phyloP scores from a whole-genome alignment of 2,797 vertebrate species.

The Danionella dracula region DNA sequence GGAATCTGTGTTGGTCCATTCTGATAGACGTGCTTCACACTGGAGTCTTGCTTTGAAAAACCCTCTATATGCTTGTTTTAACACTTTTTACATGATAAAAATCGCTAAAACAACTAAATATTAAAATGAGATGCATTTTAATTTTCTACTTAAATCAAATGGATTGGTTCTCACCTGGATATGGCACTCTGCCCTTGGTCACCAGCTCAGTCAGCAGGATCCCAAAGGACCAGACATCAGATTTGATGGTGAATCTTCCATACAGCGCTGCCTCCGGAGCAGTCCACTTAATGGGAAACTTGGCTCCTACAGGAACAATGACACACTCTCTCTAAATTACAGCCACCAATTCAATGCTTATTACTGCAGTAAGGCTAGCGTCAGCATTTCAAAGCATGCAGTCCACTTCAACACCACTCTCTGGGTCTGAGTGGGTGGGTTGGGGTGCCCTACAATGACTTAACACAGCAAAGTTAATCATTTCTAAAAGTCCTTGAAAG shows the following conservation, averaged over 20 bases:
- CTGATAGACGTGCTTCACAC: not conserved
- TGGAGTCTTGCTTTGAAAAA: not conserved
- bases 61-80: not conserved
- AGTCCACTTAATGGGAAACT: constrained; percentile 98
- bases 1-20: not conserved
- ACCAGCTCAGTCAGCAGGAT: constrained; percentile 94
- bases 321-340: constrained; percentile 11
- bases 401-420: not conserved
- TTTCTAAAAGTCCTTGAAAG: not conserved
- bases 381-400: constrained; percentile 12
- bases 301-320: constrained; percentile 75
- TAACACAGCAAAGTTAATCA: not conserved
- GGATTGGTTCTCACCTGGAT: constrained; percentile 80
- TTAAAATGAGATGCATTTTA: too few species aligned
- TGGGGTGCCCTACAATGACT: not conserved
- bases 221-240: constrained; percentile 96
- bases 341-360: not conserved
- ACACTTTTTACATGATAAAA: too few species aligned
- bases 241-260: constrained; percentile 96
- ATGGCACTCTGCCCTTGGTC: constrained; percentile 94
- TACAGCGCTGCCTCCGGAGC: constrained; percentile 92
- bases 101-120: too few species aligned
- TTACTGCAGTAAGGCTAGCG: constrained; percentile 2
- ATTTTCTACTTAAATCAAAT: not conserved
- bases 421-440: not conserved